These are phyloP conservation scores for Limnephilus auricula DNA, from an alignment of 2,888 invertebrate genomes.

Conservation along the genomic window DNA sequence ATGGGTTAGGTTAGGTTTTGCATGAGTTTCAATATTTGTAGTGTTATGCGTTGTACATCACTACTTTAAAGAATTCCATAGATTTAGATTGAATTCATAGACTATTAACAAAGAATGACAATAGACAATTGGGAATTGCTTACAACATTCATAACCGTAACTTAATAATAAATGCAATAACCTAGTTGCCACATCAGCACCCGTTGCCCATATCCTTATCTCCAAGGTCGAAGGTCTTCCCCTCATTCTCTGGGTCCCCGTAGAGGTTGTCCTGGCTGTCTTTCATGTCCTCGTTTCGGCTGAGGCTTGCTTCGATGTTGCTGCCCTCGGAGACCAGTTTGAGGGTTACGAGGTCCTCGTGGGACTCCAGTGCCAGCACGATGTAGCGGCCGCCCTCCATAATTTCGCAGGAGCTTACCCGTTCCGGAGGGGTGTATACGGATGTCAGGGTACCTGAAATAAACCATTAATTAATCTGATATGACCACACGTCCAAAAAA, in stretches of 20 bases:
- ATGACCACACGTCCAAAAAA: no score
- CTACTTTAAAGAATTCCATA: not conserved
- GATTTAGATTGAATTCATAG: not conserved
- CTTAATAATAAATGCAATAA: constrained; percentile 11
- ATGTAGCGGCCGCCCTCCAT: constrained; percentile 85
- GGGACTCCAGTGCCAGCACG: constrained; percentile 83
- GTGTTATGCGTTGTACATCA: not conserved
- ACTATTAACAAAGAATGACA: not conserved
- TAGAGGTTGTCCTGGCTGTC: constrained; percentile 69
- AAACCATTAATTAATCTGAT: not conserved
- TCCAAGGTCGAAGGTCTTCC: constrained; percentile 79
- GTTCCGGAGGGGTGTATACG: constrained; percentile 86
- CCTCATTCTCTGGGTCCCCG: constrained; percentile 78
- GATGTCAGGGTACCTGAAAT: constrained; percentile 84
- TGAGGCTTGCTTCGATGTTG: constrained; percentile 12
- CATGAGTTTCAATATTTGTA: no score
- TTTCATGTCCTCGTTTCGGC: constrained; percentile 59
- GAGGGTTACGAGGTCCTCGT: constrained; percentile 81
- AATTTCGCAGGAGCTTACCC: constrained; percentile 87
- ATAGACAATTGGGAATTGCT: not conserved
- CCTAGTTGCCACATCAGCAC: constrained; percentile 61
- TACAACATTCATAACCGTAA: constrained; percentile 3
- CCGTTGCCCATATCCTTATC: constrained; percentile 70
- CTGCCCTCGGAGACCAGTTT: constrained; percentile 71
- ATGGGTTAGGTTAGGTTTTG: no score